Evolutionary conservation across 1,140 invertebrate genomes (phyloP).

Genomic region (Drosophila pallidifrons): DNA sequence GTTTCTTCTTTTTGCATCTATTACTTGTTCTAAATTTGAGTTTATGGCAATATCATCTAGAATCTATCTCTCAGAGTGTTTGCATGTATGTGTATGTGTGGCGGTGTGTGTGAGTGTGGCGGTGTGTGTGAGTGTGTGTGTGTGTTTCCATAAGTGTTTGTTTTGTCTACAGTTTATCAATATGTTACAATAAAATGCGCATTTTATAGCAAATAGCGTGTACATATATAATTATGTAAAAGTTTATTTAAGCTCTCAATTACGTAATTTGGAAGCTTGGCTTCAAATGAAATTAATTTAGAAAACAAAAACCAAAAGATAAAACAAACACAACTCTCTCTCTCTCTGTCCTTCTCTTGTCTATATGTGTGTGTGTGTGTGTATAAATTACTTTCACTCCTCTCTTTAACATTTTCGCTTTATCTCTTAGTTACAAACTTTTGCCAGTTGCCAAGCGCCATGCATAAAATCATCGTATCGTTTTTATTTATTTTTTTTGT

Average conservation of each 20-base stretch:
- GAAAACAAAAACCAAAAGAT: slow-evolving; percentile 33
- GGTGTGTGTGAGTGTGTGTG: slow-evolving; percentile 37
- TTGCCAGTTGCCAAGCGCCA: slow-evolving; percentile 53
- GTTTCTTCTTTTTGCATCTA: slow-evolving; percentile 12
- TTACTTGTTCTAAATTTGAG: slow-evolving; percentile 71
- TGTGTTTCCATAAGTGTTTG: slow-evolving; percentile 15
- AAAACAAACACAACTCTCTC: slow-evolving; percentile 40
- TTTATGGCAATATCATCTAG: slow-evolving; percentile 61
- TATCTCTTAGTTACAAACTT: slow-evolving; percentile 45
- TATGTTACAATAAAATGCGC: slow-evolving; percentile 55
- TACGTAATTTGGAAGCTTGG: slow-evolving; percentile 63
- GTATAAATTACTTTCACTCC: slow-evolving; percentile 18
- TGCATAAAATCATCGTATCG: slow-evolving; percentile 33
- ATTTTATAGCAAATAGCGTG: slow-evolving; percentile 21
- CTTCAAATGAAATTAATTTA: slow-evolving; percentile 72
- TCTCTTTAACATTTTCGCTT: slow-evolving; percentile 6
- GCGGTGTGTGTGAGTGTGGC: slow-evolving; percentile 33
- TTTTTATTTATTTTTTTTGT: slow-evolving; percentile 14
- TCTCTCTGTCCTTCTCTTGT: background rate
- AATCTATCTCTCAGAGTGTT: slow-evolving; percentile 12
- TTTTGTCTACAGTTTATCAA: slow-evolving; percentile 36
- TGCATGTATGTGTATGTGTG: slow-evolving; percentile 31
- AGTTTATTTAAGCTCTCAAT: slow-evolving; percentile 67
- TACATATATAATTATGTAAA: slow-evolving; percentile 37
- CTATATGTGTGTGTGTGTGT: slow-evolving; percentile 12